phyloP scores from a whole-genome alignment of 1,140 invertebrate genomes.

The Eriocheir sinensis region DNA sequence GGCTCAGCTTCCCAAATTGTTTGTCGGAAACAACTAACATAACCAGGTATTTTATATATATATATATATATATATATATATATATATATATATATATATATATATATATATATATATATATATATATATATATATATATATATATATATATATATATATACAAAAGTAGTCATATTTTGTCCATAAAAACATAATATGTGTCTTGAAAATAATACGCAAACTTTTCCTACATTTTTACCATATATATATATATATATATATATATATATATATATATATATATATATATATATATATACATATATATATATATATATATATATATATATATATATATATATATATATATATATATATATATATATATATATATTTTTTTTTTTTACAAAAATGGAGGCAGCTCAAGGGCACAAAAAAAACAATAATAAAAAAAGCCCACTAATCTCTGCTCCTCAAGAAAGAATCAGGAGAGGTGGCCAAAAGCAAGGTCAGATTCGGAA shows the following conservation, averaged over 20 bases:
- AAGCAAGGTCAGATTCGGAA: too few species aligned
- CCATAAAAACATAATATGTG: too few species aligned
- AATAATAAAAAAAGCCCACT: too few species aligned
- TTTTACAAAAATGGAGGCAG: too few species aligned
- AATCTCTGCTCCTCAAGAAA: too few species aligned
- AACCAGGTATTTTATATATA: background rate
- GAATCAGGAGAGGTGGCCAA: too few species aligned
- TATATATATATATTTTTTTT: slow-evolving; percentile 28
- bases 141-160: slow-evolving; percentile 28
- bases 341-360: slow-evolving; percentile 28
- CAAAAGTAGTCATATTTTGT: too few species aligned
- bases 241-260: slow-evolving; percentile 28
- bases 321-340: background rate
- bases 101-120: slow-evolving; percentile 28
- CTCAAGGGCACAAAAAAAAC: too few species aligned
- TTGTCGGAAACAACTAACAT: too few species aligned
- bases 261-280: background rate
- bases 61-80: slow-evolving; percentile 28
- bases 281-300: background rate
- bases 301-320: background rate
- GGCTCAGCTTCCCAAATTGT: too few species aligned
- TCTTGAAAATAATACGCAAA: too few species aligned
- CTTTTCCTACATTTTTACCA: too few species aligned
- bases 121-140: slow-evolving; percentile 28
- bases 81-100: background rate